Base-by-base conservation (phyloP, 2,888 invertebrate genomes). In the Drepana falcataria region DNA sequence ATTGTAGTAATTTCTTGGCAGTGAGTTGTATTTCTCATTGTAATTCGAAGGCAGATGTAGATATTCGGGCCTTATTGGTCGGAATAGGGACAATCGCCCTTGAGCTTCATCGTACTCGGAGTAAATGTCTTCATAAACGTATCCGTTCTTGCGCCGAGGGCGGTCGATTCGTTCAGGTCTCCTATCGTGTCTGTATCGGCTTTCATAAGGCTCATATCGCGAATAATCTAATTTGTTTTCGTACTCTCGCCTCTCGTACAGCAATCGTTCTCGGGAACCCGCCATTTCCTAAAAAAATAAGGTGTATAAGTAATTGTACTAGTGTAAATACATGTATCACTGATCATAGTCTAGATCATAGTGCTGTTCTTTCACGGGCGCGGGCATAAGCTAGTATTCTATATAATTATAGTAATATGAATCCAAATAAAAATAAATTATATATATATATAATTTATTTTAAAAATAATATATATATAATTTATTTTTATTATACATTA, bases 21-120 rank as follows among this genome's bases (percentile, higher is more conserved):
- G 66, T 0, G 91, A 86, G 55, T 87, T 89, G 62, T 90, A 91
- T 73, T 90, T 90, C 35, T 78, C 73, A 41, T 86, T 85, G 60
- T 88, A 87, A 37, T 77, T 74, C 1, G 86, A 77, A 2, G 87
- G 88, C 55, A 91, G 73, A 59, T 91, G 87, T 41, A 91, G 70
- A 65, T 88, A 91, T 60, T 91, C 91, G 1, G 91, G 91, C 70
- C 88, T 81, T 56, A 91, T 91, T 35, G 91, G 91, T 68, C 88
- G 77, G 67, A 91, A 91, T 41, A 91, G 68, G 3, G 91, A 91
- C 34, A 91, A 56, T 1, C 86, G 73, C 2, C 90, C 91, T 71
- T 91, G 91, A 4, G 89, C 88, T 71, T 90, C 91, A 52, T 91
- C 91, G 62, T 88, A 91, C 62, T 91, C 90, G 35, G 90, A 90